Evolutionary conservation across 2,797 vertebrate genomes (phyloP), one percentile per base, ranked within the genome.

Genomic region (Menidia menidia): DNA sequence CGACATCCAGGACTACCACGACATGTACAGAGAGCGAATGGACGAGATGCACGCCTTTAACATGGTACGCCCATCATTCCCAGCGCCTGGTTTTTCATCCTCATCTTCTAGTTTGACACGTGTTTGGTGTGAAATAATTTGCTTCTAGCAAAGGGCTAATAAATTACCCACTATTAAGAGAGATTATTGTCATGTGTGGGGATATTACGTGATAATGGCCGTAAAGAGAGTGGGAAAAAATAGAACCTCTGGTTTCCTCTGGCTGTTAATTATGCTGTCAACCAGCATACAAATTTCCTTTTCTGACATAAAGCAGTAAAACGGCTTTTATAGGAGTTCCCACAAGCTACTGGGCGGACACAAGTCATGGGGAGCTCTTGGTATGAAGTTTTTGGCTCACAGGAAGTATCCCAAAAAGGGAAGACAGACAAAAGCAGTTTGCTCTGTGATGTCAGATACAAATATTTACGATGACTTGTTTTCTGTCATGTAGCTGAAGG

Each of bases 1-100:
- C 18, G 81, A 86, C 77, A 95, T 98, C 91, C 94, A 96, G 93
- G 89, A 87, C 66, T 98, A 97, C 91, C 94, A 95, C 3, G 91
- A 97, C 85, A 86, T 85, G 19, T 95, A 96, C 90, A 89, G 84
- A 43, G 89, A 92, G 31, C 94, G 96, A 74, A 94, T 93, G 93
- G 92, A 85, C 57, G 97, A 99, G 78, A 95, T 99, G 90, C 94
- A 95, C 73, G 97, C 97, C 67, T 99, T 99, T 86, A 99, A 98
- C 87, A 95, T 97, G 97, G 97, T 98, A 90, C 95, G 92, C 48
- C 31, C 51, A 8, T 31, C 6, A 33, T 56, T 51, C 19, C 9
- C 44, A 2, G 2, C 41, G 10, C 30, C 48, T 32, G 51, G 33
- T 4, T 35, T 11, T 65, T 50, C 57, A 56, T 64, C 33, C 16